phyloP scores from a whole-genome alignment of 1,140 invertebrate species.

The Megalopta genalis region DNA sequence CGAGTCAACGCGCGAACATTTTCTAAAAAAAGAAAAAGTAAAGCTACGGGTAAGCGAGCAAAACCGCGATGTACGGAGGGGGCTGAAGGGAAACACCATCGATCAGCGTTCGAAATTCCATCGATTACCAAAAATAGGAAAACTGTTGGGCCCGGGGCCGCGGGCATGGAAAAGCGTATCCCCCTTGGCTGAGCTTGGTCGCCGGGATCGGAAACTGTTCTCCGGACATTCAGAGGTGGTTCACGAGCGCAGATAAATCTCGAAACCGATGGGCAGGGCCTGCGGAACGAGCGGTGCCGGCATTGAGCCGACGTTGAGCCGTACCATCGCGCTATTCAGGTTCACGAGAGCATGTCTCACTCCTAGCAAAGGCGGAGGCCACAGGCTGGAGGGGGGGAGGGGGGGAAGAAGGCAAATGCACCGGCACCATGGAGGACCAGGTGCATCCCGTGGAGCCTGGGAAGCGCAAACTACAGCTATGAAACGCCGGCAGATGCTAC shows the following conservation, averaged over 20 bases:
- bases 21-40: too few relatives aligned
- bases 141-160: background rate
- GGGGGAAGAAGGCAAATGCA: conserved; percentile 56
- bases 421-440: conserved; percentile 59
- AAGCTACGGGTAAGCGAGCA: too few relatives aligned
- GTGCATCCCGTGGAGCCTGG: conserved; percentile 67
- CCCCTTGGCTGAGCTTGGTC: background rate
- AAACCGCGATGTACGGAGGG: too few relatives aligned
- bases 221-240: conserved; percentile 1
- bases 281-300: conserved; percentile 31
- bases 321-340: conserved; percentile 59
- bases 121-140: conserved; percentile 11
- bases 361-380: background rate
- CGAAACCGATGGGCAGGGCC: conserved; percentile 41
- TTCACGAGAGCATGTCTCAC: conserved; percentile 62
- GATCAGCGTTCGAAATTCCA: background rate
- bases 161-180: conserved; percentile 8
- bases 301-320: conserved; percentile 55
- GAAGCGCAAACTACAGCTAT: conserved; percentile 67
- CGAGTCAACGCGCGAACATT: too few relatives aligned
- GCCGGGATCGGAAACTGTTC: background rate
- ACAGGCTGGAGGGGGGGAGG: background rate
- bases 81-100: too few relatives aligned
- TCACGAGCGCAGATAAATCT: conserved; percentile 56
- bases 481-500: conserved; percentile 64